Conservation (phyloP, 2,888 invertebrate genomes). For the Alitta virens region DNA sequence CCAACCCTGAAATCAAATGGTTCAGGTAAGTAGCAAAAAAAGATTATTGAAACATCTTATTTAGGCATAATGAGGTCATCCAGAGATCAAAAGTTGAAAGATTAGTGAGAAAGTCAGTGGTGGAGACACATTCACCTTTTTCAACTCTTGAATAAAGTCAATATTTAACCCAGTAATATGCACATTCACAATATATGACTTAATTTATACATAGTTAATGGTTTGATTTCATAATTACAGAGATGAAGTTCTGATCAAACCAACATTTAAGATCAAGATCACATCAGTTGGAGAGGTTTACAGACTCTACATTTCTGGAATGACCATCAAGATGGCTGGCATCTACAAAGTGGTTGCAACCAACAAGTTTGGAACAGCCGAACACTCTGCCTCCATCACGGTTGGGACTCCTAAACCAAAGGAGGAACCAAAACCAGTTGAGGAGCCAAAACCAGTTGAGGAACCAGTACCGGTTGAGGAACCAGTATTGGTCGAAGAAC, state of each 20-base stretch:
- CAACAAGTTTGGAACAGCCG: conserved; percentile 27
- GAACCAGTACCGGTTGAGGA: conserved; percentile 74
- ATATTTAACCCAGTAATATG: too few relatives aligned
- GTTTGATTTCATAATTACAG: conserved; percentile 56
- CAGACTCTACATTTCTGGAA: conserved; percentile 39
- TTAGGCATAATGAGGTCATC: too few relatives aligned
- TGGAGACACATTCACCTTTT: too few relatives aligned
- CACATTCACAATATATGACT: too few relatives aligned
- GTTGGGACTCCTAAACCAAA: conserved; percentile 56
- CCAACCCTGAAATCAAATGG: conserved; percentile 87
- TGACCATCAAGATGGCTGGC: conserved; percentile 50
- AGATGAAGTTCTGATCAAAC: conserved; percentile 77
- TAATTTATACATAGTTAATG: too few relatives aligned
- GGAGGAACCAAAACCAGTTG: conserved; percentile 59
- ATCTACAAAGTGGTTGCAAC: conserved; percentile 30
- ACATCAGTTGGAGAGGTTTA: conserved; percentile 63
- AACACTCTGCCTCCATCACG: conserved; percentile 63
- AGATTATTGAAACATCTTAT: too few relatives aligned
- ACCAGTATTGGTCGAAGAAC: neutral
- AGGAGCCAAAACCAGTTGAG: conserved; percentile 49
- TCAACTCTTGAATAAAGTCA: too few relatives aligned
- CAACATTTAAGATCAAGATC: conserved; percentile 73
- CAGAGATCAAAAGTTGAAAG: too few relatives aligned
- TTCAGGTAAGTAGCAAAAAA: conserved; percentile 45
- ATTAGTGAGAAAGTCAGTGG: too few relatives aligned